Base-by-base conservation (phyloP, 2,113 vertebrate species). In the Galbula dea region DNA sequence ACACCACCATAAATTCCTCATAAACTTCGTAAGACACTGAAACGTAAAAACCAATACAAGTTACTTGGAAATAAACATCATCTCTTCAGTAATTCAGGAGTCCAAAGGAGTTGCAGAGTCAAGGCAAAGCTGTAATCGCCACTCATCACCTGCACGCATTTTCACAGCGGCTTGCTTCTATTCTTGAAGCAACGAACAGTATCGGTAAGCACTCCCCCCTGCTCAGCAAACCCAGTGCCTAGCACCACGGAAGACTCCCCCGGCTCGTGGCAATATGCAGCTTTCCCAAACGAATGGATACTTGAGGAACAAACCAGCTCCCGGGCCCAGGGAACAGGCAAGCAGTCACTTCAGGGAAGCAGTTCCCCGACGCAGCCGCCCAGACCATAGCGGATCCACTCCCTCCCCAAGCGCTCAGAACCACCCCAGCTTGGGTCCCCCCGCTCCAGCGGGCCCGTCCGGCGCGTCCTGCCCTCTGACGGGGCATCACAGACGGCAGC, bases 261-360 rank as follows among this genome's bases (percentile, higher is more conserved):
- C 4, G 5, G 11, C 21, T 15, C 30, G 10, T 39, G 14, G 2
- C 27, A 20, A 8, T 54, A 6, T 0, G 8, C 32, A 4, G 15
- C 2, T 3, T 29, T 13, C 27, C 41, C 59, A 34, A 3, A 4
- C 0, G 11, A 37, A 6, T 8, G 15, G 23, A 17, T 27, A 19
- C 7, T 9, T 3, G 16, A 19, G 3, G 6, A 23, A 49, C 6
- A 4, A 5, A 11, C 23, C 11, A 5, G 19, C 3, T 46, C 20
- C 52, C 11, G 15, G 30, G 17, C 15, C n/a, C n/a, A 3, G 11
- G 19, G 19, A 23, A 18, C 24, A 3, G 41, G 8, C 14, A 10
- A 5, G 26, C 45, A 4, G 4, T 2, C 13, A 2, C 15, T 10
- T 9, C 41, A 1, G 21, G 29, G 11, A 15, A 67, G 32, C 3